Evolutionary conservation across 2,797 vertebrate genomes (phyloP).

Genomic region (Craterocephalus amniculus): DNA sequence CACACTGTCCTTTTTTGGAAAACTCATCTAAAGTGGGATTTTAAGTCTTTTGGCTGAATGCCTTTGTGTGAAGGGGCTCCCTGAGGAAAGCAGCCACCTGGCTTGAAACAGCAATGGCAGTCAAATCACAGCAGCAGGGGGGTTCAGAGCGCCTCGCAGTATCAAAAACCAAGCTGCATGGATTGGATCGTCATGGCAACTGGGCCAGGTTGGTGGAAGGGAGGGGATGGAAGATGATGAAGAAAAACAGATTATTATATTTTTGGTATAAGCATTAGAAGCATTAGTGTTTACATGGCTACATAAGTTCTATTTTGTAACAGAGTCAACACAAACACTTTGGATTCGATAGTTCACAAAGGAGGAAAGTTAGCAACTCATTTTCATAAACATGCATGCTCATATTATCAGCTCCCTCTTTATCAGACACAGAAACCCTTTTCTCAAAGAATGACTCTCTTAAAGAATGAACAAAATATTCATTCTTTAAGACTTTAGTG

Average conservation of each 20-base stretch:
- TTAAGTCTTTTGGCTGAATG: slow-evolving; percentile 71
- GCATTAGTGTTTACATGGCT: slow-evolving; percentile 31
- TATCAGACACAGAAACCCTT: neutral
- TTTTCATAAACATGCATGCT: neutral
- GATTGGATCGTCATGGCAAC: slow-evolving; percentile 79
- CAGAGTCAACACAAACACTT: slow-evolving; percentile 23
- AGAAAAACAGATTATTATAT: slow-evolving; percentile 43
- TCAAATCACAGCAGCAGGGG: slow-evolving; percentile 62
- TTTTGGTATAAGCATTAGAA: slow-evolving; percentile 16
- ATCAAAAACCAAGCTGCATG: slow-evolving; percentile 69
- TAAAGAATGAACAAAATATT: too few species aligned
- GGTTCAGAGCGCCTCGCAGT: slow-evolving; percentile 61
- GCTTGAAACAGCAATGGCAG: slow-evolving; percentile 58
- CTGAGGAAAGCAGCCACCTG: slow-evolving; percentile 72
- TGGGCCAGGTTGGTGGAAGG: slow-evolving; percentile 58
- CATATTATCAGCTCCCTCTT: neutral
- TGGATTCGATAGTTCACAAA: neutral
- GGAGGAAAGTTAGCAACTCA: neutral
- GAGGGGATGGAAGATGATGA: slow-evolving; percentile 18
- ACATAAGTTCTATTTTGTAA: slow-evolving; percentile 11
- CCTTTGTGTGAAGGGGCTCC: slow-evolving; percentile 71
- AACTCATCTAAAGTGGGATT: slow-evolving; percentile 60
- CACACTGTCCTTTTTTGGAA: slow-evolving; percentile 50
- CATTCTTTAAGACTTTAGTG: too few species aligned
- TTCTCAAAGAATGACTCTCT: too few species aligned